Evolutionary conservation across 2,888 invertebrate genomes (phyloP), one percentile per base, ranked within the genome.

Genomic region (Epinotia bilunana): DNA sequence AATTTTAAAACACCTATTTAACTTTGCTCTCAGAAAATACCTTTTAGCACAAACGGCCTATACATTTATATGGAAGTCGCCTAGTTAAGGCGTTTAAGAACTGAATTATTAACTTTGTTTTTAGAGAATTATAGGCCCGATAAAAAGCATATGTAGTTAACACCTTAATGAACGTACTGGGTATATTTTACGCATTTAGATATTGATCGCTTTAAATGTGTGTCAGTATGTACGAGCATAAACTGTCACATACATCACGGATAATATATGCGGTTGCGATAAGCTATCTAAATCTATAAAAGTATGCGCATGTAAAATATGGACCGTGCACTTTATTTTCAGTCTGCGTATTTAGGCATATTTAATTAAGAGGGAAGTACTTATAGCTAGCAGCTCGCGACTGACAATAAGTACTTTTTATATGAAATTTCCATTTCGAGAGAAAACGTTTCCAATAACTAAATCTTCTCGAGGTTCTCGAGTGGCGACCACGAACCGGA

Each of bases 101-200:
- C 13, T 5, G 69, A 23, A 43, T 46, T 11, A 4, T 46, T 58
- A 69, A 69, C 23, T 28, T 46, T 60, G 69, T 60, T n/a, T n/a
- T n/a, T 60, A 16, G 46, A 60, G 69, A 69, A 58, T 69, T 60
- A 69, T 69, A 46, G 69, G 12, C 12, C n/a, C n/a, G 69, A 69
- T 69, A 69, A 69, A 68, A 39, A 0, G 23, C 16, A 57, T n/a
- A 69, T 69, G 69, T 69, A 46, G 69, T 69, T 69, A 69, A 60
- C 69, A 69, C 69, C 60, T 69, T 69, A 69, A 69, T 69, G 69
- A 69, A 69, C 23, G 58, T 60, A 13, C 20, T n/a, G 69, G 39
- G 39, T 5, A 69, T 69, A 69, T 23, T 23, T 69, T 69, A 69
- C 58, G 58, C 23, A 58, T 58, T 43, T 60, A 16, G 69, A 69